These are phyloP conservation scores for Apamea epomidion DNA, from an alignment of 2,888 invertebrate species.

Conservation along the genomic window DNA sequence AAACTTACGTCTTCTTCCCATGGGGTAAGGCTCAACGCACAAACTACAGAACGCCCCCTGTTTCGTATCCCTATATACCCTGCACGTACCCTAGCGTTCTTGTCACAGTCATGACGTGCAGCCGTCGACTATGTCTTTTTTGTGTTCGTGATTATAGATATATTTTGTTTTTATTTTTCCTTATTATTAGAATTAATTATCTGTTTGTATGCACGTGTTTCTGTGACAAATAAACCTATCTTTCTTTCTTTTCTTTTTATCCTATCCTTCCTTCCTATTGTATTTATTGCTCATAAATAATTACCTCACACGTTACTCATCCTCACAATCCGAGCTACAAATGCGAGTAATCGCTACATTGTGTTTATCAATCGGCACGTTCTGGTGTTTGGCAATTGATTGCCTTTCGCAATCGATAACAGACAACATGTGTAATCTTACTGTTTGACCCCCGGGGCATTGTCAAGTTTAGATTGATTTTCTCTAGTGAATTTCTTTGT, in stretches of 20 bases:
- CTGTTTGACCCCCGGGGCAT: slow-evolving; percentile 69
- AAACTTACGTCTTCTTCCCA: neutral
- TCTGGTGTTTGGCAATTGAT: slow-evolving; percentile 60
- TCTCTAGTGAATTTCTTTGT: slow-evolving; percentile 18
- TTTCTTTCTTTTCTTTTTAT: no score
- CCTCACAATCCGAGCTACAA: slow-evolving; percentile 20
- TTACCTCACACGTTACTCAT: slow-evolving; percentile 42
- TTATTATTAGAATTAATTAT: no score
- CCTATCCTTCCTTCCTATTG: no score
- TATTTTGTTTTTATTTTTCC: no score
- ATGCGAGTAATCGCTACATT: slow-evolving; percentile 48
- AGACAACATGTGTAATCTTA: slow-evolving; percentile 55
- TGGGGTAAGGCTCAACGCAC: no score
- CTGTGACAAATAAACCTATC: no score
- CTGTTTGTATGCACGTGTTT: no score
- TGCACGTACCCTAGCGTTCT: no score
- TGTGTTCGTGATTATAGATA: no score
- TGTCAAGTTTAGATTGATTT: slow-evolving; percentile 69
- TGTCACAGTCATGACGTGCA: no score
- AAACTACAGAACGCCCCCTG: neutral
- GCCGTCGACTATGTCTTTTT: no score
- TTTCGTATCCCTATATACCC: no score
- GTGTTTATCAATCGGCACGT: slow-evolving; percentile 62
- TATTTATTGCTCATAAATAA: slow-evolving; percentile 1
- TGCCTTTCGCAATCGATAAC: slow-evolving; percentile 58